Evolutionary conservation across 2,888 invertebrate species (phyloP).

Genomic region (Rugalucina vietnamica): DNA sequence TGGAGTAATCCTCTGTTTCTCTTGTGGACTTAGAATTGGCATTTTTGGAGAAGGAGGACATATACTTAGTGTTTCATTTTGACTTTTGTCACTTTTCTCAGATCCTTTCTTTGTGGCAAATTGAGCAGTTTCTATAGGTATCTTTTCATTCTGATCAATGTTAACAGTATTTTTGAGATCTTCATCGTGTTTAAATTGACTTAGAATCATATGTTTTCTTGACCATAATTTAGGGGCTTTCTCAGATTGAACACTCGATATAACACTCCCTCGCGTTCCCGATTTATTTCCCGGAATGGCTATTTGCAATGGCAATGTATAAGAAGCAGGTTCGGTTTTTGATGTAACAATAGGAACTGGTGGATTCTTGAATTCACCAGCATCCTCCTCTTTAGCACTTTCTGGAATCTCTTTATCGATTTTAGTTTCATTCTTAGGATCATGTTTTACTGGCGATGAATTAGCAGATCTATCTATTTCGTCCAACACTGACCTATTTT

Average conservation of each 20-base stretch:
- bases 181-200: conserved; percentile 71
- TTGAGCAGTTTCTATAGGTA: conserved; percentile 50
- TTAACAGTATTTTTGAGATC: conserved; percentile 69
- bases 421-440: not conserved
- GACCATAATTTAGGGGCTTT: conserved; percentile 56
- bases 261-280: conserved; percentile 15
- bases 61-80: conserved; percentile 32
- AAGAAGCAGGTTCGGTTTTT: conserved; percentile 24
- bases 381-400: not conserved
- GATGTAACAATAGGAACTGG: not conserved
- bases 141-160: conserved; percentile 53
- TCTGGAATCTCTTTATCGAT: not conserved
- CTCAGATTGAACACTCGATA: conserved; percentile 5
- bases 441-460: conserved; percentile 31
- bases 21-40: conserved; percentile 80
- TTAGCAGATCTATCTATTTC: conserved; percentile 58
- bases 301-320: conserved; percentile 55
- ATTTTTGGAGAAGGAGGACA: conserved; percentile 78
- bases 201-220: conserved; percentile 74
- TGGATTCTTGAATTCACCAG: not conserved
- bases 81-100: conserved; percentile 46
- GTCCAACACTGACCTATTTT: conserved; percentile 54
- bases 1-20: conserved; percentile 64
- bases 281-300: conserved; percentile 56
- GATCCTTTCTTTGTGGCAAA: conserved; percentile 36